Percentiles rank a stretch among this genome's conserved stretches.
Evolutionary conservation across 1,140 invertebrate genomes (phyloP).

Genomic region (Campodea augens): DNA sequence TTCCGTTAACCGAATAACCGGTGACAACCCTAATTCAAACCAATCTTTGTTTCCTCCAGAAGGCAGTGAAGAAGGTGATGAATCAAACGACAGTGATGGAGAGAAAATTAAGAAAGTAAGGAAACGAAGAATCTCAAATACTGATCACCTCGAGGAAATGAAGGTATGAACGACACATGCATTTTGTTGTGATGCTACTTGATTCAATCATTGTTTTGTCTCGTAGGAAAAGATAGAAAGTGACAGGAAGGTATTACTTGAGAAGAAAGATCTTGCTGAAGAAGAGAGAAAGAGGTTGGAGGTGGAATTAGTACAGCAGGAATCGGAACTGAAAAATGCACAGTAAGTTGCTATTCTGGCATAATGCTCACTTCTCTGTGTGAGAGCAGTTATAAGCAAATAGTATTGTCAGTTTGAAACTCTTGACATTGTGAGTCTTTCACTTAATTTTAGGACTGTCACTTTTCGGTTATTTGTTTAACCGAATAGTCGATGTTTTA

Average conservation of each 20-base stretch:
- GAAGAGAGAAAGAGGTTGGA: conserved; percentile 46
- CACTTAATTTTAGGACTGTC: too few species aligned
- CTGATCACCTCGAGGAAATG: neutral
- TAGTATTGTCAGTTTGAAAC: too few species aligned
- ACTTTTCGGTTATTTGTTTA: too few species aligned
- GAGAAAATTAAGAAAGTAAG: too few species aligned
- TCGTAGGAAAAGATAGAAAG: conserved; percentile 27
- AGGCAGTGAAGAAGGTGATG: too few species aligned
- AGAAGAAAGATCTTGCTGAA: conserved; percentile 33
- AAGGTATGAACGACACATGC: neutral
- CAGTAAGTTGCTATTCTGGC: conserved; percentile 21
- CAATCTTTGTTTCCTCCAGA: too few species aligned
- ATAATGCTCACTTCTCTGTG: conserved; percentile 3
- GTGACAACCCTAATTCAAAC: too few species aligned
- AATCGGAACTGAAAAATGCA: conserved; percentile 30
- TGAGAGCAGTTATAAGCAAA: too few species aligned
- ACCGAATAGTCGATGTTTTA: too few species aligned
- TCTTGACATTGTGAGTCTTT: conserved; percentile 2
- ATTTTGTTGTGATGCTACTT: neutral
- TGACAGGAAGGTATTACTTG: conserved; percentile 27
- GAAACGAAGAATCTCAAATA: too few species aligned
- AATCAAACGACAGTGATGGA: too few species aligned
- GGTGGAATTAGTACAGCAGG: conserved; percentile 27
- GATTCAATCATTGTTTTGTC: neutral
- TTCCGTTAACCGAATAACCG: too few species aligned